Percentiles rank a stretch among this genome's conserved stretches.
These are phyloP conservation scores for Hippocampus comes DNA, from an alignment of 2,113 vertebrate species.

Conservation along the genomic window DNA sequence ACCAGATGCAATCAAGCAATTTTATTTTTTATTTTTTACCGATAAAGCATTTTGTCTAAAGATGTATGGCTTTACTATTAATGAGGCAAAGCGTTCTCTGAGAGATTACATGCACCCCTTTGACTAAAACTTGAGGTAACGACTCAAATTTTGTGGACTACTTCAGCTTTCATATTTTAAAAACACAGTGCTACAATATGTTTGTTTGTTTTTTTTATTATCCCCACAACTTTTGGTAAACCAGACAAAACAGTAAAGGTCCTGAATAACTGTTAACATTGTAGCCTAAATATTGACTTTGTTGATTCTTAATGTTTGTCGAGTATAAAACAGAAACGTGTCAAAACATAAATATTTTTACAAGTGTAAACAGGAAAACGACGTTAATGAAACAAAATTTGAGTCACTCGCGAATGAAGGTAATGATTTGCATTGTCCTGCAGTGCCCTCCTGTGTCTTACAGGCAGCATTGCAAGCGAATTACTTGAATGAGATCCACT, in stretches of 20 bases:
- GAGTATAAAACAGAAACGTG: not conserved
- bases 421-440: constrained; percentile 1
- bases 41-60: too few relatives aligned
- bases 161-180: not conserved
- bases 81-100: constrained; percentile 3
- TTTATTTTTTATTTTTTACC: too few relatives aligned
- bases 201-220: not conserved
- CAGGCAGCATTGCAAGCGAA: constrained; percentile 20
- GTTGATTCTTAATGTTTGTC: not conserved
- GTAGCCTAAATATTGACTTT: not conserved
- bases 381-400: not conserved
- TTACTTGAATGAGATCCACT: not conserved
- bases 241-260: not conserved
- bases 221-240: not conserved
- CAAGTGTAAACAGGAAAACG: not conserved
- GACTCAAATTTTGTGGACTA: not conserved
- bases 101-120: not conserved
- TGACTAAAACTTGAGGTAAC: not conserved
- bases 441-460: constrained; percentile 54
- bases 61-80: not conserved
- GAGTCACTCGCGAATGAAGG: not conserved
- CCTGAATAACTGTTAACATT: not conserved
- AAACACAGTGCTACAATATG: not conserved
- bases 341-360: not conserved
- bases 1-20: not conserved